These are phyloP conservation scores for Oscheius onirici DNA, from an alignment of 2,888 invertebrate species.

Conservation along the genomic window DNA sequence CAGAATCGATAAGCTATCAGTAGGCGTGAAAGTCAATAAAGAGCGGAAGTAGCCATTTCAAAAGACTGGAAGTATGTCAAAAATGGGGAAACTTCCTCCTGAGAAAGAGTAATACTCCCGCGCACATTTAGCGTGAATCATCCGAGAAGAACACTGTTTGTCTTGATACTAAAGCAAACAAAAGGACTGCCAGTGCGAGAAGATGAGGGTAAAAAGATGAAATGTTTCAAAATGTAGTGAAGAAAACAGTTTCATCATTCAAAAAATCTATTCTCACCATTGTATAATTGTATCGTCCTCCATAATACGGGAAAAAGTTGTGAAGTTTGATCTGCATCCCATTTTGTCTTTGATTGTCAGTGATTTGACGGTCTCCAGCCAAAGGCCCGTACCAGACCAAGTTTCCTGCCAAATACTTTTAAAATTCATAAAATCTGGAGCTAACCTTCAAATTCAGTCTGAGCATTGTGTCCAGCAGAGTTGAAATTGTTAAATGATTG, in stretches of 20 bases:
- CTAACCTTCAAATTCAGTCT: constrained; percentile 18
- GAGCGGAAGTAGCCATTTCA: not conserved
- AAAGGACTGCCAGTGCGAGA: not conserved
- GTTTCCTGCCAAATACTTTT: constrained; percentile 24
- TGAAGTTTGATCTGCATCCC: constrained; percentile 45
- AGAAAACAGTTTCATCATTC: not conserved
- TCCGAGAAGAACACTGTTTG: not conserved
- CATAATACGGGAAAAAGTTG: constrained; percentile 65
- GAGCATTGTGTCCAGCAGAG: not conserved
- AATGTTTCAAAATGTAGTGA: not conserved
- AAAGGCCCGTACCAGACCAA: constrained; percentile 35
- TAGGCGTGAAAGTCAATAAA: not conserved
- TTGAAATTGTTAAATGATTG: not conserved
- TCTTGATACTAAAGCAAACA: not conserved
- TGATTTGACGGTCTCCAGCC: constrained; percentile 33
- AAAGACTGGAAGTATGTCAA: not conserved
- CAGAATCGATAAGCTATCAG: too few relatives aligned
- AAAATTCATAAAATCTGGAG: not conserved
- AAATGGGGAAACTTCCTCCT: not conserved
- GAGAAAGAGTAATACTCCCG: not conserved
- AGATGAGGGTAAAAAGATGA: not conserved
- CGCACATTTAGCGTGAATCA: not conserved
- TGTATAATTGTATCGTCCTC: constrained; percentile 66
- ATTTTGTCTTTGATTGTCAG: constrained; percentile 32
- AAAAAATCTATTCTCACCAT: too few relatives aligned